These are phyloP conservation scores for Metallyticus violacea DNA, from an alignment of 2,888 invertebrate genomes.

Conservation along the genomic window DNA sequence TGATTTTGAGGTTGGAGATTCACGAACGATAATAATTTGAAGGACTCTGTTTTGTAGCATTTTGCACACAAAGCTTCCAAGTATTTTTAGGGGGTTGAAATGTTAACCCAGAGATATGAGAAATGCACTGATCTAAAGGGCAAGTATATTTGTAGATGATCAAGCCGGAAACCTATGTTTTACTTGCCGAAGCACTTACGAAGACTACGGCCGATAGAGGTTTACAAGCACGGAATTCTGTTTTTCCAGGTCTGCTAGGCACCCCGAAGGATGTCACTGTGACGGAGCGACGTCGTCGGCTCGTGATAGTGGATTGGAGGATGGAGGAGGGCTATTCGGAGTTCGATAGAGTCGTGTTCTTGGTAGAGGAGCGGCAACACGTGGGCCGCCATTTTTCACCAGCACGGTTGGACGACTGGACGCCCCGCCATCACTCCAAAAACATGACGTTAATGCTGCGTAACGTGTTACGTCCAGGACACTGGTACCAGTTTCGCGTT, in stretches of 20 bases:
- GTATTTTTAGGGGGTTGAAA: no score
- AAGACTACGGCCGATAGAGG: no score
- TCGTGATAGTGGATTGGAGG: constrained; percentile 48
- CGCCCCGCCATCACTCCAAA: constrained; percentile 52
- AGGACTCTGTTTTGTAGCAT: no score
- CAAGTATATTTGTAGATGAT: no score
- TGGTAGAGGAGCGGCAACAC: constrained; percentile 69
- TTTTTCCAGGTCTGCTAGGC: constrained; percentile 56
- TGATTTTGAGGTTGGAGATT: no score
- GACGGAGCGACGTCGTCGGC: constrained; percentile 54
- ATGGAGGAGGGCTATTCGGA: constrained; percentile 6
- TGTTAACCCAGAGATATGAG: no score
- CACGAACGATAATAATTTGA: no score
- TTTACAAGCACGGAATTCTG: no score
- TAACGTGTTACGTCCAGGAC: constrained; percentile 61
- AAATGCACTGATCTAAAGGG: no score
- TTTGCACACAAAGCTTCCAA: no score
- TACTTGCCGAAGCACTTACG: no score
- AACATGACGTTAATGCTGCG: constrained; percentile 56
- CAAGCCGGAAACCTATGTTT: no score
- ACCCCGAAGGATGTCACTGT: constrained; percentile 60
- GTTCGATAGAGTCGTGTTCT: constrained; percentile 48
- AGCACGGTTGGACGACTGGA: constrained; percentile 64
- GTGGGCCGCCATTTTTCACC: constrained; percentile 64
- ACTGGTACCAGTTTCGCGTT: constrained; percentile 77